A percentile compares a stretch with the other conserved stretches of the same genome.
These are phyloP conservation scores for Drosophila takahashii DNA, from an alignment of 1,140 invertebrate species.

Conservation along the genomic window DNA sequence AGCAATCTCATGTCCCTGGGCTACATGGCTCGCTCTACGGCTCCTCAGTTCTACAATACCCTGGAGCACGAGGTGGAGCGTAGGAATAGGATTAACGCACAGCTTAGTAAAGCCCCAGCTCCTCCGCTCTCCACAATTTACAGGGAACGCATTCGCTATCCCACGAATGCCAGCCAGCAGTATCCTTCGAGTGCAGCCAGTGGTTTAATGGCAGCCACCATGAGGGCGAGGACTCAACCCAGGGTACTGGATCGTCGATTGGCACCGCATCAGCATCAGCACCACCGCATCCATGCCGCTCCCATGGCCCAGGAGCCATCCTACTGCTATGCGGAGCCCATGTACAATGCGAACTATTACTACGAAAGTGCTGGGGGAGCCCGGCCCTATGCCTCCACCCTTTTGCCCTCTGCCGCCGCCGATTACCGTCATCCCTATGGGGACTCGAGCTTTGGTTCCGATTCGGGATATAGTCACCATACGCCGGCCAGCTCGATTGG, in stretches of 20 bases:
- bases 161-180: constrained; percentile 52
- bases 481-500: constrained; percentile 85
- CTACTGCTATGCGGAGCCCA: constrained; percentile 84
- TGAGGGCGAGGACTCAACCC: constrained; percentile 85
- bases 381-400: constrained; percentile 60
- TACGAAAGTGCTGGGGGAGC: constrained; percentile 86
- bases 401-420: constrained; percentile 45
- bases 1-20: constrained; percentile 82
- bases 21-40: constrained; percentile 65
- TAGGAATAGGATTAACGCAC: constrained; percentile 80
- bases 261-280: constrained; percentile 67
- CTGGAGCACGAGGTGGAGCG: constrained; percentile 82
- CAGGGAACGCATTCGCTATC: constrained; percentile 73
- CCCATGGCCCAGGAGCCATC: constrained; percentile 63
- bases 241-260: constrained; percentile 87
- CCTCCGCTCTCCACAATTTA: constrained; percentile 76
- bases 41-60: constrained; percentile 78
- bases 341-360: constrained; percentile 88
- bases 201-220: constrained; percentile 62
- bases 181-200: constrained; percentile 64
- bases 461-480: constrained; percentile 90
- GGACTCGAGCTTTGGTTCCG: constrained; percentile 88
- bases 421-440: constrained; percentile 76
- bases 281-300: constrained; percentile 67
- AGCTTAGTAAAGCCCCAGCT: constrained; percentile 61